These are phyloP conservation scores for Limnephilus auricula DNA, from an alignment of 2,888 invertebrate species.

Conservation along the genomic window DNA sequence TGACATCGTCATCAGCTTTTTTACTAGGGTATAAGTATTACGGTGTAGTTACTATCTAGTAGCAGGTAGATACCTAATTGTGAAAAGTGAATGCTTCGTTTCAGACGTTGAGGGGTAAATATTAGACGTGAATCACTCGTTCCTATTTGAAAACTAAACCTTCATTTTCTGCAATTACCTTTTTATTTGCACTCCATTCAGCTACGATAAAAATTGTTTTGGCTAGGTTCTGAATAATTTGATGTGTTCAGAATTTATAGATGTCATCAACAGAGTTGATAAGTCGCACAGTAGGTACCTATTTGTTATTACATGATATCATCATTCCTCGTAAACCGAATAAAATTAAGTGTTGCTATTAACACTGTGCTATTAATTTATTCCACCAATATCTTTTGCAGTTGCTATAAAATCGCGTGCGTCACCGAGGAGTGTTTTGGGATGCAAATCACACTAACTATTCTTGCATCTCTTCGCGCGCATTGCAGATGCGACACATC, in stretches of 20 bases:
- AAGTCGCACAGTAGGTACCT: background rate
- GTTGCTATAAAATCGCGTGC: background rate
- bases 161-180: background rate
- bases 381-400: background rate
- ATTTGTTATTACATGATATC: background rate
- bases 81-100: background rate
- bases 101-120: background rate
- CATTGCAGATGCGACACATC: conserved; percentile 10
- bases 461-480: background rate
- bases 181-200: background rate
- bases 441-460: conserved; percentile 13
- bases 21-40: background rate
- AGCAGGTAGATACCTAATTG: background rate
- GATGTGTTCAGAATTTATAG: background rate
- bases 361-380: background rate
- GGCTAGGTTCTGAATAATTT: background rate
- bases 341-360: background rate
- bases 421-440: conserved; percentile 26
- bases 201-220: background rate
- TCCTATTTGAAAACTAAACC: background rate
- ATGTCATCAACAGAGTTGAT: background rate
- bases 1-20: background rate
- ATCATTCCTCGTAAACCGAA: background rate
- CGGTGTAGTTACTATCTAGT: background rate
- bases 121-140: background rate